Percentiles rank a stretch among this genome's conserved stretches.
Conservation (phyloP, 2,888 invertebrate genomes). For the Azorinus chamasolen region DNA sequence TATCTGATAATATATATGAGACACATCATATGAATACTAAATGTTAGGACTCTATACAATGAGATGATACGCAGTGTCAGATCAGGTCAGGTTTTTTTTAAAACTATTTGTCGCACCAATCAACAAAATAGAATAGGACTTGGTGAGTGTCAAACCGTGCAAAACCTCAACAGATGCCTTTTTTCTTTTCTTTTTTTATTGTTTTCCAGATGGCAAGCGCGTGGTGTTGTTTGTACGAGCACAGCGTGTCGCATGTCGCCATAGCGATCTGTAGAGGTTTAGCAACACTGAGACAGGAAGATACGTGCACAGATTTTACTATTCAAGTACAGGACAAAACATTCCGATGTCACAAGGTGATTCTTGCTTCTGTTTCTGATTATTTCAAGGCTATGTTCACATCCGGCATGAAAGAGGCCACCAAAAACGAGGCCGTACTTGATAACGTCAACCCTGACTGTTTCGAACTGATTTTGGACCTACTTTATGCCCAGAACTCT, state of each 20-base stretch:
- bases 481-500: constrained; percentile 21
- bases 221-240: too few relatives aligned
- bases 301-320: constrained; percentile 40
- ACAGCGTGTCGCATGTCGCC: not conserved
- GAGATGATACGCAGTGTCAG: too few relatives aligned
- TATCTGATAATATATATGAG: too few relatives aligned
- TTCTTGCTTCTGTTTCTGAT: constrained; percentile 48
- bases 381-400: constrained; percentile 54
- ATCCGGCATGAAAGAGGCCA: constrained; percentile 52
- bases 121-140: too few relatives aligned
- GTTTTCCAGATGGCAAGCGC: too few relatives aligned
- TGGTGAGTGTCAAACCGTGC: too few relatives aligned
- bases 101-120: too few relatives aligned
- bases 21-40: too few relatives aligned
- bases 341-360: constrained; percentile 56
- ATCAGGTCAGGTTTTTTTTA: too few relatives aligned
- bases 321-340: constrained; percentile 31
- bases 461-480: constrained; percentile 31
- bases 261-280: constrained; percentile 22
- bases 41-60: too few relatives aligned
- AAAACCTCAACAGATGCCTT: too few relatives aligned
- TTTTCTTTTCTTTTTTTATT: too few relatives aligned
- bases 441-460: constrained; percentile 43
- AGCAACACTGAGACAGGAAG: constrained; percentile 28
- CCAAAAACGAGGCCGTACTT: constrained; percentile 23